These are phyloP conservation scores for Molanna angustata DNA, from an alignment of 2,888 invertebrate species.

Conservation along the genomic window DNA sequence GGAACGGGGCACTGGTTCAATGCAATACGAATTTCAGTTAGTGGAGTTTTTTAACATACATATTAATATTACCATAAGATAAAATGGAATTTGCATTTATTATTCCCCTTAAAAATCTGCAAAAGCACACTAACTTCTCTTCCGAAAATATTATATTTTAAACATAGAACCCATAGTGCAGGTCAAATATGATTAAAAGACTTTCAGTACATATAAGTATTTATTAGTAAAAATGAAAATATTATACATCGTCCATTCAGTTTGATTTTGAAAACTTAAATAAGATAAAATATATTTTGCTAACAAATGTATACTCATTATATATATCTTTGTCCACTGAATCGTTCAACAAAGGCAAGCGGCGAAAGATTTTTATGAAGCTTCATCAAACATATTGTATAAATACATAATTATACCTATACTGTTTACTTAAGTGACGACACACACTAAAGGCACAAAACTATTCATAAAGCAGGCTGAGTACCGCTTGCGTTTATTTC, in stretches of 20 bases:
- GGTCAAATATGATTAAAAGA: too few species aligned
- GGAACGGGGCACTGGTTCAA: too few species aligned
- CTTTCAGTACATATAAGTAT: conserved; percentile 32
- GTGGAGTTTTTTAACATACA: too few species aligned
- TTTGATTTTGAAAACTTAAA: conserved; percentile 34
- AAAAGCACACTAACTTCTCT: too few species aligned
- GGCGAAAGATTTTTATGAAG: conserved; percentile 26
- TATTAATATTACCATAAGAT: too few species aligned
- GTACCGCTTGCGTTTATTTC: conserved; percentile 27
- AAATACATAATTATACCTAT: neutral
- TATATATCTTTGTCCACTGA: conserved; percentile 29
- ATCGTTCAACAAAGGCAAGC: conserved; percentile 32
- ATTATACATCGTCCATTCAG: conserved; percentile 35
- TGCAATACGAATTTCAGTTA: too few species aligned
- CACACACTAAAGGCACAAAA: conserved; percentile 33
- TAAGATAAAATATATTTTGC: conserved; percentile 33
- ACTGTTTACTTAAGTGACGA: neutral
- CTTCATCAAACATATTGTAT: conserved; percentile 25
- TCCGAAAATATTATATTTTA: too few species aligned
- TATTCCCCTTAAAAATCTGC: too few species aligned
- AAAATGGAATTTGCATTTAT: too few species aligned
- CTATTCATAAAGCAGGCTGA: conserved; percentile 31
- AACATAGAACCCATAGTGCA: too few species aligned
- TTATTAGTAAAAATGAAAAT: conserved; percentile 36
- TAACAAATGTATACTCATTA: conserved; percentile 27